Evolutionary conservation across 2,888 invertebrate species (phyloP), one percentile per base, ranked within the genome.

Genomic region (Sinotaia quadrata): DNA sequence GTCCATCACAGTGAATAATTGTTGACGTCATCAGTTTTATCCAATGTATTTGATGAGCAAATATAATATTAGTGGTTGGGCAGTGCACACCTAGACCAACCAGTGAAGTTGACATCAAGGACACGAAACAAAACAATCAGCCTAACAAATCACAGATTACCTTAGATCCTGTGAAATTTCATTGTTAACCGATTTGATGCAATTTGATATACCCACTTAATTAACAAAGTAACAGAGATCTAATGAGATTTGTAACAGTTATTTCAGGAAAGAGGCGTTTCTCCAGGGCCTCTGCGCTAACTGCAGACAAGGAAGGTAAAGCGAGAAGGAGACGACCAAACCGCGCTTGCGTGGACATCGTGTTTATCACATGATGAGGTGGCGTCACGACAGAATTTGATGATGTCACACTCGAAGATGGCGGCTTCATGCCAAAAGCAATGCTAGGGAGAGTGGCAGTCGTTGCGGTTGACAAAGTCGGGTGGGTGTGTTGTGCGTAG

Each of bases 271-370:
- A 74, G 31, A 76, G 68, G 2, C 47, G 27, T 24, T 59, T 67
- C 51, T 78, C 72, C 12, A 77, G 52, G 12, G 62, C 58, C 10
- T 65, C 67, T 4, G 69, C 60, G 4, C 49, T 56, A 10, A 78
- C 71, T 21, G 69, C 74, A 44, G 67, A 68, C 44, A 78, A 47
- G 27, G 60, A 49, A 4, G 78, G 76, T 41, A 78, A 54, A 2
- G 72, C 71, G 1, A 78, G 68, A 21, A 78, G 67, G 74, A 78
- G 73, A 41, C 77, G 77, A 34, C 76, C 76, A 61, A 78, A 78
- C 31, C 76, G 61, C 1, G 78, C 75, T 2, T 75, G 37, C 4
- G 31, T 56, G n/a, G 33, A 10, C 21, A 37, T 41, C 37, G 41
- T 10, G n/a, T 10, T 54, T 12, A 54, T 21, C 4, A 47, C 47